Base-by-base conservation (phyloP, 1,140 invertebrate genomes). In the Drosophila kepulauana region DNA sequence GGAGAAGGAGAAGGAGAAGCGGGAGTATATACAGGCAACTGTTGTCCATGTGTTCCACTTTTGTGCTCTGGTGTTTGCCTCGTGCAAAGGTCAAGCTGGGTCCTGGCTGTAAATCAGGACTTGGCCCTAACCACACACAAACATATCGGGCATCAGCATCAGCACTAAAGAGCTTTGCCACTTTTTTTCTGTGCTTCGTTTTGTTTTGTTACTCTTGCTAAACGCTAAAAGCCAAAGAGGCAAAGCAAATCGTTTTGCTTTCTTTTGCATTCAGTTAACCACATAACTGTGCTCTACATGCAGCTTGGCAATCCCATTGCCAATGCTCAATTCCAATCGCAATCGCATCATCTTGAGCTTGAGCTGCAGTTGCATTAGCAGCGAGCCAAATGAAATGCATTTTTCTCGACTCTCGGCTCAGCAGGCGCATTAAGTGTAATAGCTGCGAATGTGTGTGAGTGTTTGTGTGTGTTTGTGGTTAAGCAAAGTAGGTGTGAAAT, bases 341-440 rank as follows among this genome's bases (percentile, higher is more conserved):
- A 41, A 41, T 48, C 16, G 11, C 49, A 54, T 13, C 16, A 15
- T 54, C 58, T 48, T 73, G 48, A 52, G 57, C 63, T 45, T 52
- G 28, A 25, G 20, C 0, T 25, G 20, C 20, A 4, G 57, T 35
- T 45, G 78, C 78, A 84, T 71, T 64, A 71, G 73, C n/a, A 57
- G 49, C 43, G 46, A 68, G 25, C 46, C 81, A 85, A 78, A 78
- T 79, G 75, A 81, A 78, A 88, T 86, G 82, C 75, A 82, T 75
- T 86, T 86, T 82, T 70, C 51, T 4, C 20, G 20, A 25, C 49
- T 69, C 48, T n/a, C 57, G 45, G 13, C 35, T 45, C 68, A 67
- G 69, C 69, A 62, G 79, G 66, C 79, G 72, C 82, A 88, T 87
- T 88, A 77, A 80, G 77, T 80, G 78, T 81, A 76, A 62, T 51